A percentile compares a stretch with the other conserved stretches of the same genome.
These are phyloP conservation scores for Saxidomus purpurata DNA, from an alignment of 1,140 invertebrate genomes.

Conservation along the genomic window DNA sequence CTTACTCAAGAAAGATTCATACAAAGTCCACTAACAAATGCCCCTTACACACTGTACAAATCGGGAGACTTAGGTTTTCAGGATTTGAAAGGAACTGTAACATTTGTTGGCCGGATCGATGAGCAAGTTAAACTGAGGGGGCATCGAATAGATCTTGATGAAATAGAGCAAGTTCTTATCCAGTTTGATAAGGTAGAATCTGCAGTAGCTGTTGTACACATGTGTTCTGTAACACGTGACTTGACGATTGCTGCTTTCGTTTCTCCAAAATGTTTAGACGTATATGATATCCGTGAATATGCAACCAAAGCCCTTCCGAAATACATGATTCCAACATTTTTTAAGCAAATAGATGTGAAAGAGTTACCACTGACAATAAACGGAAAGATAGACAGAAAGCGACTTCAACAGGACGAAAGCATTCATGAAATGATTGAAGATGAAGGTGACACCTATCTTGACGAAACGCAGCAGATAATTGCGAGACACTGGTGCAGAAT, in stretches of 20 bases:
- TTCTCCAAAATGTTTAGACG: slow-evolving; percentile 70
- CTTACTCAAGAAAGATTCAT: slow-evolving; percentile 70
- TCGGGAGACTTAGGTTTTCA: slow-evolving; percentile 76
- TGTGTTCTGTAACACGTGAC: slow-evolving; percentile 63
- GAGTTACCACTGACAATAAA: slow-evolving; percentile 74
- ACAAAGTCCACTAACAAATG: slow-evolving; percentile 62
- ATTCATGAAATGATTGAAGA: slow-evolving; percentile 65
- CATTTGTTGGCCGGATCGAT: slow-evolving; percentile 75
- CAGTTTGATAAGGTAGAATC: slow-evolving; percentile 75
- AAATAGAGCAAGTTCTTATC: slow-evolving; percentile 77
- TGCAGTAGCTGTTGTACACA: slow-evolving; percentile 73
- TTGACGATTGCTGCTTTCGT: slow-evolving; percentile 73
- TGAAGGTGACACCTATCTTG: slow-evolving; percentile 69
- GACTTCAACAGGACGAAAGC: slow-evolving; percentile 70
- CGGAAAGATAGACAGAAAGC: slow-evolving; percentile 76
- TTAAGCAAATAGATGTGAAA: slow-evolving; percentile 69
- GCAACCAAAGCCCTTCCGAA: slow-evolving; percentile 71
- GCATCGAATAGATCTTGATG: slow-evolving; percentile 74
- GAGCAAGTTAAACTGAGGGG: slow-evolving; percentile 78
- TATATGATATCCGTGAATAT: slow-evolving; percentile 73
- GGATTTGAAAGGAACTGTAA: slow-evolving; percentile 70
- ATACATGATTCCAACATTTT: slow-evolving; percentile 77
- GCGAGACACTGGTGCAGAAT: slow-evolving; percentile 72
- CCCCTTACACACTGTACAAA: slow-evolving; percentile 68
- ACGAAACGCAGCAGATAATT: slow-evolving; percentile 71